phyloP scores from a whole-genome alignment of 2,797 vertebrate genomes.

The Paratrypauchen microcephalus region DNA sequence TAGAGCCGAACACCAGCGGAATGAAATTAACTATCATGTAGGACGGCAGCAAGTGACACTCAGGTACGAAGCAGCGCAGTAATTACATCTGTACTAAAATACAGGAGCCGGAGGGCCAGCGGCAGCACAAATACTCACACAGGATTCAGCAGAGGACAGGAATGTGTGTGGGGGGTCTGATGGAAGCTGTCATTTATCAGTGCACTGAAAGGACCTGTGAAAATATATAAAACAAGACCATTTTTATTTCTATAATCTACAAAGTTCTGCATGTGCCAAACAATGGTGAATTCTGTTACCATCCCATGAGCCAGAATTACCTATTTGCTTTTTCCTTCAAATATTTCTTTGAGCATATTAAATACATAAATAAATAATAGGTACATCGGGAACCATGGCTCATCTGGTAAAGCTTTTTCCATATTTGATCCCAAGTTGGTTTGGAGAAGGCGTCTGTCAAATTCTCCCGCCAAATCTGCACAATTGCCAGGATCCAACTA shows the following conservation, averaged over 20 bases:
- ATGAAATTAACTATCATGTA: conserved; percentile 64
- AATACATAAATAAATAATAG: not conserved
- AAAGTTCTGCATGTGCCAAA: not conserved
- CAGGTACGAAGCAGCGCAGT: conserved; percentile 57
- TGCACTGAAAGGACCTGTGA: not conserved
- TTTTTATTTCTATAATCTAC: not conserved
- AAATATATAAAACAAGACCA: not conserved
- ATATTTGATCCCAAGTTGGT: too few relatives aligned
- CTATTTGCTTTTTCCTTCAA: not conserved
- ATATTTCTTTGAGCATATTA: not conserved
- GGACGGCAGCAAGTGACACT: conserved; percentile 40
- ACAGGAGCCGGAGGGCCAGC: conserved; percentile 59
- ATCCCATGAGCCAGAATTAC: too few relatives aligned
- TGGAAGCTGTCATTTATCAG: conserved; percentile 1
- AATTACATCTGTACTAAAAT: conserved; percentile 63
- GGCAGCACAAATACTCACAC: conserved; percentile 48
- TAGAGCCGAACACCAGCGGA: conserved; percentile 65
- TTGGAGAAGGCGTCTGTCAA: too few relatives aligned
- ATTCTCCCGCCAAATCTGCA: too few relatives aligned
- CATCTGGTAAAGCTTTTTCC: too few relatives aligned
- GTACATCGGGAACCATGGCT: too few relatives aligned
- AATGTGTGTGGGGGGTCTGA: not conserved
- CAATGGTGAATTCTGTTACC: too few relatives aligned
- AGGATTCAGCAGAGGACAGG: conserved; percentile 2
- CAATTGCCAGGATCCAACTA: too few relatives aligned